Evolutionary conservation across 1,140 invertebrate species (phyloP).

Genomic region (Caenorhabditis briggsae): DNA sequence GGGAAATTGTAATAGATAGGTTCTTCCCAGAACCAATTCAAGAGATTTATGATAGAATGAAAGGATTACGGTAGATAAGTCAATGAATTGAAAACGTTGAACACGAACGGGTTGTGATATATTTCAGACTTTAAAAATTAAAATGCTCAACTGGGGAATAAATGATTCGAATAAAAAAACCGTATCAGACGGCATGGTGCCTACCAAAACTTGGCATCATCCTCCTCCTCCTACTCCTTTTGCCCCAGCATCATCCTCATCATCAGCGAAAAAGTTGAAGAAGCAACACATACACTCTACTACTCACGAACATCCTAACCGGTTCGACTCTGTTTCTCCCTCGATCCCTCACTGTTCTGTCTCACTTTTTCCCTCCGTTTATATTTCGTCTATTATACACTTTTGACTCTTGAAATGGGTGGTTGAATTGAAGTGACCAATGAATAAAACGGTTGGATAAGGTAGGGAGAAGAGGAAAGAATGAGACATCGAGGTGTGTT

Average conservation of each 20-base stretch:
- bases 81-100: no score
- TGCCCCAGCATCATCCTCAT: background rate
- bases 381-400: slow-evolving; percentile 51
- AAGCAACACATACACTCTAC: slow-evolving; percentile 53
- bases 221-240: no score
- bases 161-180: no score
- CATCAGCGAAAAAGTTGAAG: slow-evolving; percentile 50
- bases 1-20: background rate
- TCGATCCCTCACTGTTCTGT: slow-evolving; percentile 29
- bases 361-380: slow-evolving; percentile 34
- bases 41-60: no score
- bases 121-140: background rate
- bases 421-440: slow-evolving; percentile 32
- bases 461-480: background rate
- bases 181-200: background rate
- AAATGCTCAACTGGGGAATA: background rate
- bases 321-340: slow-evolving; percentile 10
- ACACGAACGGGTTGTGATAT: no score
- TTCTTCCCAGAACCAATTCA: no score
- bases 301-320: slow-evolving; percentile 55
- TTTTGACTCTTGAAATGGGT: slow-evolving; percentile 48
- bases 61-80: no score
- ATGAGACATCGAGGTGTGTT: background rate
- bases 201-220: background rate
- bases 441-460: background rate